Evolutionary conservation across 1,140 invertebrate species (phyloP).

Genomic region (Micrasema longulum): DNA sequence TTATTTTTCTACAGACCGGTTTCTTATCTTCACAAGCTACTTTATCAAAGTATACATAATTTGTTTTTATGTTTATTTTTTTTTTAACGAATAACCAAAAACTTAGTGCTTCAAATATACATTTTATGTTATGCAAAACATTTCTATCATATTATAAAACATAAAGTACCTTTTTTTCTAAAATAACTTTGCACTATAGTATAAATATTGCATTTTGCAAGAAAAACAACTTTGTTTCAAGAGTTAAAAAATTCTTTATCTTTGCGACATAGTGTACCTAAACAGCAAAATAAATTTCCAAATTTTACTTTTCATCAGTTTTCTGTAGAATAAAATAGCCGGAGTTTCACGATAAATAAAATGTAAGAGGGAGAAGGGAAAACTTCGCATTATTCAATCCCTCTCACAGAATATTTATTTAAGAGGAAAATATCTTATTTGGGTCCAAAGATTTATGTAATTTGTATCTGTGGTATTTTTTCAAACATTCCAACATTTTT

Average conservation of each 20-base stretch:
- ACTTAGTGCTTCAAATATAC: too few relatives aligned
- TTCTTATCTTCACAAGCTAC: too few relatives aligned
- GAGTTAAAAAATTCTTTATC: conserved; percentile 19
- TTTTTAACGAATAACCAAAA: too few relatives aligned
- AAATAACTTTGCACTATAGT: background rate
- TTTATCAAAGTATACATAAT: too few relatives aligned
- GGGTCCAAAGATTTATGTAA: conserved; percentile 22
- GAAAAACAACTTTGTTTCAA: conserved; percentile 10
- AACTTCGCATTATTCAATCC: background rate
- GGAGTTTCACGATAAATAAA: conserved; percentile 2
- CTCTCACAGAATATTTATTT: conserved; percentile 34
- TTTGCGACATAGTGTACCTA: background rate
- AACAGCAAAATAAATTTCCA: conserved; percentile 25
- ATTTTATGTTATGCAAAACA: too few relatives aligned
- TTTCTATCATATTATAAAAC: background rate
- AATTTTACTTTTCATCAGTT: conserved; percentile 10
- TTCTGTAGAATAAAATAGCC: conserved; percentile 22
- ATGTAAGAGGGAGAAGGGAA: background rate
- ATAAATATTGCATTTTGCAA: background rate
- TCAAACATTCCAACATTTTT: background rate
- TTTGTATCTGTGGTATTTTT: conserved; percentile 12
- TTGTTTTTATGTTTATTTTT: too few relatives aligned
- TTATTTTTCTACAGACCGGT: too few relatives aligned
- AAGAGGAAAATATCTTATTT: conserved; percentile 19
- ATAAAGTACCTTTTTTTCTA: background rate